Evolutionary conservation across 2,113 vertebrate genomes (phyloP), one percentile per base, ranked within the genome.

Genomic region (Lophotis ruficrista): DNA sequence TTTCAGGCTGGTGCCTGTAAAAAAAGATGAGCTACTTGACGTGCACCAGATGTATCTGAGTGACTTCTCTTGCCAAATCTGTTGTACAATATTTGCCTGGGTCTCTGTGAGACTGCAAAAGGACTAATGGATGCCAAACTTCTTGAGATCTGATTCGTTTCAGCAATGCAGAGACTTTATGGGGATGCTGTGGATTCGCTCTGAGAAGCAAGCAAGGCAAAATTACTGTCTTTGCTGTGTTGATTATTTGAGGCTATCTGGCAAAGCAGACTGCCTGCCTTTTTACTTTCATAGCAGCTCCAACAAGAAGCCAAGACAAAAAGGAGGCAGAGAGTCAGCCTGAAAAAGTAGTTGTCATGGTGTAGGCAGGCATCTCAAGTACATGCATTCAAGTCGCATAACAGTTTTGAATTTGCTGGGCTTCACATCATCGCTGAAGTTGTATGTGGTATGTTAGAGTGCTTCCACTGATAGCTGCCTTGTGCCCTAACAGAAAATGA

Each of bases 211-310:
- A 84, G 54, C 22, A 65, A 94, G 56, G 54, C 61, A 78, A 88
- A 76, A 83, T 58, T 31, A 51, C 91, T 83, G 66, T 83, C 62
- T 77, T 97, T 18, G 3, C 38, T 45, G 15, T n/a, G 11, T 68
- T 94, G 91, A 95, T 97, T 83, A 94, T 62, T 92, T 87, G 61
- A 87, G 61, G 64, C n/a, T 94, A 54, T 94, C 84, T 95, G 77
- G 45, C 45, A 84, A 64, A 45, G 84, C 93, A 75, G 57, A 24
- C 50, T 87, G 83, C 47, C 82, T 90, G 60, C 41, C 14, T 93
- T 83, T 85, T 90, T 87, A 81, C 92, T 92, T 97, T 71, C 78
- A 89, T 57, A 61, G 78, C 30, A 62, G 66, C 84, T 93, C 75
- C 62, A 88, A 18, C 9, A 83, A 71, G 76, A 95, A 94, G 66